Evolutionary conservation across 2,888 invertebrate genomes (phyloP), one percentile per base, ranked within the genome.

Genomic region (Scaptomyza cyrtandrae): DNA sequence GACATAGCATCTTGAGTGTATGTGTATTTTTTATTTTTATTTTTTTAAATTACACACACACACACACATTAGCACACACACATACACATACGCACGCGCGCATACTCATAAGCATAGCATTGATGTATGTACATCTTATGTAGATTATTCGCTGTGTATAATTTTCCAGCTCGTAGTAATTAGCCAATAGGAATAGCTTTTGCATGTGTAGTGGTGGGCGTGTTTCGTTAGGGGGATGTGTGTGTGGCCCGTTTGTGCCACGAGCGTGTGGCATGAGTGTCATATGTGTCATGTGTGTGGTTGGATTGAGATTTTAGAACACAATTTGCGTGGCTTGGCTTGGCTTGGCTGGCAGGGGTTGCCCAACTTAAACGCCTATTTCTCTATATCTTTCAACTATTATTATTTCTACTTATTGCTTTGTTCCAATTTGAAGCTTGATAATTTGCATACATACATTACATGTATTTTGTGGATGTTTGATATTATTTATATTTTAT

Each of bases 121-220:
- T 74, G 75, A 75, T 75, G 70, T 75, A 75, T 68, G 75, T 64
- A 66, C 66, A 75, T 75, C 79, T 75, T 76, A 80, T 84, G 89
- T 85, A 87, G 78, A 84, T 88, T 83, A 88, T 78, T 86, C 69
- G 69, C 66, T 69, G 85, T 69, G 75, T 71, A 71, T 71, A 73
- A 72, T 80, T 74, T 76, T 69, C 29, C 62, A 64, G 73, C 66
- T 69, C 66, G 77, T 69, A 74, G 88, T 84, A 84, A 84, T 84
- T 84, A 84, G 83, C 83, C 83, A 84, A 84, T 84, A 84, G 87
- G 89, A 89, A 89, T 78, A 75, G 89, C 75, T 69, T 76, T 78
- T 71, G 75, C 74, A 35, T 53, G 43, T 83, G 63, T 62, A 78
- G 71, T 77, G 76, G 77, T 74, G 75, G 65, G 72, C 75, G 75